Evolutionary conservation across 2,888 invertebrate genomes (phyloP), one percentile per base, ranked within the genome.

Genomic region (Oscheius sp.): DNA sequence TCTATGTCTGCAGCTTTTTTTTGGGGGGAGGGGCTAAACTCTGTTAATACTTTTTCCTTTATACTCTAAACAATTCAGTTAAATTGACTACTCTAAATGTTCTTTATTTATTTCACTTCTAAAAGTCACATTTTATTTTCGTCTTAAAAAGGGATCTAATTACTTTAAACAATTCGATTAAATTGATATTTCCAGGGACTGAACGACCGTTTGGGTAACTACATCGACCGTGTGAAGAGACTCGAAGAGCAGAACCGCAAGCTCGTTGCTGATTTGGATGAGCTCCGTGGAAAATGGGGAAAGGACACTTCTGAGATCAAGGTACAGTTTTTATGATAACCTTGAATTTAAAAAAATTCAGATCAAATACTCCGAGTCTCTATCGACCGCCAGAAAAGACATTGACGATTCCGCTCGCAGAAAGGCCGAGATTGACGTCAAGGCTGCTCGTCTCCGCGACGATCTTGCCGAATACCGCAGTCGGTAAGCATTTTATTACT

Each of bases 171-270:
- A 50, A 11, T 50, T 50, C 21, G 13, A 32, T 3, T 47, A 29
- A 47, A 63, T 13, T 42, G 2, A 21, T 32, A 90, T 82, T 77
- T 76, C 21, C 21, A 86, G 79, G 87, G 87, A 62, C 85, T 91
- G 81, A 91, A 91, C 86, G 91, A 91, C 84, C 89, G 91, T 76
- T 90, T 91, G 79, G 91, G 90, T 84, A 89, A 88, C 88, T 91
- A 91, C 88, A 91, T 91, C 79, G 91, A 92, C 85, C 90, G 89
- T n/a, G 89, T 89, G 66, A 89, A 89, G 81, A 84, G 84, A 58
- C 83, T 89, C 72, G 89, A 89, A 76, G 89, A 87, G 77, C 87
- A 88, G 79, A 89, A 89, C 80, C 79, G 89, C 37, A 87, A 89
- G 76, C 79, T 89, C 60, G 89, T 88, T 47, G 85, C 84, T 50